Conservation (phyloP, 2,888 invertebrate genomes). For the Cantharis rufa region DNA sequence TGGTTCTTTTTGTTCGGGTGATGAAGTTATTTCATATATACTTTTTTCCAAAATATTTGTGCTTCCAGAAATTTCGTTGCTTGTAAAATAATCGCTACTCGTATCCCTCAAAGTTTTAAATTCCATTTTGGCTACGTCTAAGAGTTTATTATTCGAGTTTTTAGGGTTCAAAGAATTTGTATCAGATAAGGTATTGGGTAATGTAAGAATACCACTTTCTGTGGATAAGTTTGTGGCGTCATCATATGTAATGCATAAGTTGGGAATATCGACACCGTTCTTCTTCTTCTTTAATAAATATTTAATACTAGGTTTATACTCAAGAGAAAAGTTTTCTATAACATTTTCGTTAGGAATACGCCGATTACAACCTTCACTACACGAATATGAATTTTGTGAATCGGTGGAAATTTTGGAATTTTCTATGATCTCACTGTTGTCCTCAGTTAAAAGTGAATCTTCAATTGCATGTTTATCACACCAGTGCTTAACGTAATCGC, state of each 20-base stretch:
- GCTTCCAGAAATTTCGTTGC: slow-evolving; percentile 40
- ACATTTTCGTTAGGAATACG: slow-evolving; percentile 5
- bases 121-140: not conserved
- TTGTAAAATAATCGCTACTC: slow-evolving; percentile 51
- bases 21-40: slow-evolving; percentile 30
- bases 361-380: not conserved
- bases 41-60: slow-evolving; percentile 42
- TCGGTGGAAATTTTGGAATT: not conserved
- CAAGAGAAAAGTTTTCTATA: slow-evolving; percentile 15
- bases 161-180: not conserved
- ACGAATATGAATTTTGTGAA: not conserved
- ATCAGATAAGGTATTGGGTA: slow-evolving; percentile 36
- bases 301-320: slow-evolving; percentile 17
- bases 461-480: slow-evolving; percentile 40
- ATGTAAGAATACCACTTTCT: slow-evolving; percentile 49
- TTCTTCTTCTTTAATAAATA: not conserved
- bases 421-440: not conserved
- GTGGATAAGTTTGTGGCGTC: slow-evolving; percentile 36
- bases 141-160: not conserved
- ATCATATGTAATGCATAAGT: slow-evolving; percentile 3
- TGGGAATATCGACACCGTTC: not conserved
- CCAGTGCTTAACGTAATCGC: slow-evolving; percentile 51
- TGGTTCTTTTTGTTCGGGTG: not conserved
- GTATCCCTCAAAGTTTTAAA: slow-evolving; percentile 4
- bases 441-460: not conserved